These are phyloP conservation scores for Luidia sarsii DNA, from an alignment of 53 echinoderm and acorn worm species.

Conservation along the genomic window DNA sequence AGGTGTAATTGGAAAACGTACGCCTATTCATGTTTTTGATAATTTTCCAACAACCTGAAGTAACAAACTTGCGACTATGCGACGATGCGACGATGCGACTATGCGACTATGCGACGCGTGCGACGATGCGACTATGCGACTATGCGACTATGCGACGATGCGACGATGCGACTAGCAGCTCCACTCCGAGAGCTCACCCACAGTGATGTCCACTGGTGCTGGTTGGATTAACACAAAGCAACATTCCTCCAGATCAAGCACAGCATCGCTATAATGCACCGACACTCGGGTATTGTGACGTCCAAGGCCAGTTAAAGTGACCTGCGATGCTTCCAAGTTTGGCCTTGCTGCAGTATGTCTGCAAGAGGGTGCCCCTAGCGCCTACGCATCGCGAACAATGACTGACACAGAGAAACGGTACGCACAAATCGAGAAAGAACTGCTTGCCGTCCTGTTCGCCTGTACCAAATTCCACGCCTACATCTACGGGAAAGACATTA, in stretches of 20 bases:
- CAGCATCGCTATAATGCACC: slow-evolving; percentile 15
- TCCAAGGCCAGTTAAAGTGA: slow-evolving; percentile 28
- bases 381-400: slow-evolving; percentile 41
- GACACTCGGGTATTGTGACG: slow-evolving; percentile 12
- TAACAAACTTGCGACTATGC: too few species aligned
- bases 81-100: too few species aligned
- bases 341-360: slow-evolving; percentile 34
- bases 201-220: too few species aligned
- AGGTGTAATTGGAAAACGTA: too few species aligned
- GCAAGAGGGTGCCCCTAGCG: slow-evolving; percentile 36
- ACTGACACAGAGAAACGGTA: slow-evolving; percentile 9
- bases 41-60: too few species aligned
- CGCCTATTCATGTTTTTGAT: too few species aligned
- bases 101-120: too few species aligned
- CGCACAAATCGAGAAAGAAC: slow-evolving; percentile 50
- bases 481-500: slow-evolving; percentile 39
- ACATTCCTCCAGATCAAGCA: slow-evolving; percentile 20
- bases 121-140: too few species aligned
- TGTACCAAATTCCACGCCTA: slow-evolving; percentile 55
- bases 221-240: too few species aligned
- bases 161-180: too few species aligned
- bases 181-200: slow-evolving; percentile 43
- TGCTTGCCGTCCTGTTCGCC: slow-evolving; percentile 35
- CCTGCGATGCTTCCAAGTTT: slow-evolving; percentile 43
- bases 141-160: too few species aligned